Base-by-base conservation (phyloP, 2,797 vertebrate species). In the Kryptopterus vitreolus region DNA sequence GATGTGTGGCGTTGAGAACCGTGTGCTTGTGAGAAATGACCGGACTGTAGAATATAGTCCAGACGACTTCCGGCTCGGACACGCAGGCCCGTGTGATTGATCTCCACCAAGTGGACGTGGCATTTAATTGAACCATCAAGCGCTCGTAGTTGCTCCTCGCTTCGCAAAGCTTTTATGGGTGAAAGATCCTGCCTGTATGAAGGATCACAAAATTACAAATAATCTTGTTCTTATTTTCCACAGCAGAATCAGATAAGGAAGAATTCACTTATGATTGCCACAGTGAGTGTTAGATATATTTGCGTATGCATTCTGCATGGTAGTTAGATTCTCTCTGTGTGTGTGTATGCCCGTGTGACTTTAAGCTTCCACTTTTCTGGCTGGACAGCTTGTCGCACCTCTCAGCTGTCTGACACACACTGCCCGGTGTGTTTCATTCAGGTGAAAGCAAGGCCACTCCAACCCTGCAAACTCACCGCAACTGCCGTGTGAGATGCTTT, bases 241-340 rank as follows among this genome's bases (percentile, higher is more conserved):
- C 85, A 85, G 85, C 83, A 83, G 77, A 84, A 85, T 75, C 77
- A 82, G 33, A 85, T 86, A 57, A 85, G 85, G 85, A 85, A 82
- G 85, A 86, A 86, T 72, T 85, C 81, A 33, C 76, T 86, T 48
- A 35, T 86, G 72, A 79, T 83, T 85, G 79, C 83, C 81, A 68
- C 85, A 85, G 83, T 86, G 85, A 86, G 85, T 86, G 65, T 72
- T 82, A 69, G 71, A 78, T 59, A 46, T 77, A 75, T 61, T 77
- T 85, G 81, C 46, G 50, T 59, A 80, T 71, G 68, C 13, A 62
- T 43, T 50, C 48, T 86, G 83, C 70, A 78, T 85, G 85, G 63
- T 77, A 74, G 73, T 65, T 82, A 77, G 78, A 70, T 58, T 55
- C 16, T 66, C 59, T 58, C n/a, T 78, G 55, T 58, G 38, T 73